Evolutionary conservation across 2,888 invertebrate genomes (phyloP).

Genomic region (Patella depressa): DNA sequence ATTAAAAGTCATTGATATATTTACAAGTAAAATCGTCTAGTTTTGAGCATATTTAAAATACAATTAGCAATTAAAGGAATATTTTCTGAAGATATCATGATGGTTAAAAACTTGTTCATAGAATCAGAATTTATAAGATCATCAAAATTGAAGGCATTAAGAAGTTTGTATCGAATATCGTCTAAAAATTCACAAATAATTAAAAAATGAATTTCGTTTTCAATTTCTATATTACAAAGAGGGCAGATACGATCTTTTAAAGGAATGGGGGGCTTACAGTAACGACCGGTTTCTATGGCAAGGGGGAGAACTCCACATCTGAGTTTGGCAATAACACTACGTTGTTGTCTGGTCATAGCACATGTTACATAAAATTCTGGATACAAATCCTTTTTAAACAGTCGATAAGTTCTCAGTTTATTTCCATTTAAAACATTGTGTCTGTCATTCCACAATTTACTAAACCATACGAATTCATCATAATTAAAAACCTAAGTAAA

Average conservation of each 20-base stretch:
- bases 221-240: not conserved
- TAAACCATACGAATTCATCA: not conserved
- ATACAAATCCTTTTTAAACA: not conserved
- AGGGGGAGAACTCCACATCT: conserved; percentile 1
- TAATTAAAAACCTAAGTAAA: too few relatives aligned
- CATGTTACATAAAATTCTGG: not conserved
- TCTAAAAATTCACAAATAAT: not conserved
- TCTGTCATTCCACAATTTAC: not conserved
- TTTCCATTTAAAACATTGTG: not conserved
- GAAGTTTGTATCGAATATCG: conserved; percentile 2
- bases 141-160: not conserved
- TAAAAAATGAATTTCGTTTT: not conserved
- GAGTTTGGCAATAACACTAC: not conserved
- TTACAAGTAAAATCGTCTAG: not conserved
- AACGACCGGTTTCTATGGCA: conserved; percentile 6
- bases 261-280: not conserved
- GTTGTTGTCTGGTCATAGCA: not conserved
- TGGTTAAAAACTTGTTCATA: conserved; percentile 1
- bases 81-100: conserved; percentile 5
- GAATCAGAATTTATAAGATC: not conserved
- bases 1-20: not conserved
- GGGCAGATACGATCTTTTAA: not conserved
- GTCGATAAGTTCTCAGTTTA: not conserved
- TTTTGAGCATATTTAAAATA: conserved; percentile 3
- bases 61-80: not conserved